Base-by-base conservation (phyloP, 2,888 invertebrate genomes). In the Griposia aprilina region DNA sequence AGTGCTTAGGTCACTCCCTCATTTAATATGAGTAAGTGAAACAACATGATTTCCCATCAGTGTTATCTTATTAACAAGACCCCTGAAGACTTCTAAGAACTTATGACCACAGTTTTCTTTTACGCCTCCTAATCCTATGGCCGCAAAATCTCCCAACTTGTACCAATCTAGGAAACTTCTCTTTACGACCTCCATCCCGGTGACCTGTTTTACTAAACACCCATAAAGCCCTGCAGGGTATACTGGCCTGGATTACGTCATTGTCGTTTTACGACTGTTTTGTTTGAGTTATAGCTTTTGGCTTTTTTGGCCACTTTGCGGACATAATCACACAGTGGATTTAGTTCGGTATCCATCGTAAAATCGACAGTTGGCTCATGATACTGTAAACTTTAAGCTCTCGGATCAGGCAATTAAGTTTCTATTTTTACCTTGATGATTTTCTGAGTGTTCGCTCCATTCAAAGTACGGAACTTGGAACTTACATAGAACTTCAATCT, bases 121-220 rank as follows among this genome's bases (percentile, higher is more conserved):
- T 71, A 68, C 67, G 59, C 59, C 17, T 11, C 62, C 23, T 67
- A 77, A 75, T 78, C 59, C 72, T 76, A 50, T 69, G 57, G 63
- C 70, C 87, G 83, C 84, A 50, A 65, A 75, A 71, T 83, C 83
- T 82, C 76, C 50, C 76, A 74, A 80, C 87, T 92, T 92, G 83
- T 82, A 85, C 91, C 92, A 89, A 87, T 86, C 89, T 87, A 91
- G 92, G 90, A 93, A 92, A 91, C 90, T 92, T 89, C 79, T 80
- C 79, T 93, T 93, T 92, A 93, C 92, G 93, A 91, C 89, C 90
- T 84, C 86, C 87, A 90, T 90, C 85, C 89, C 87, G 85, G 90
- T 93, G 94, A 94, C 94, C 94, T 93, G 91, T 92, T 94, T 93
- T 87, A 88, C 91, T 90, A 91, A 92, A 92, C 90, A 91, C 85